phyloP scores from a whole-genome alignment of 2,797 vertebrate genomes.

The Nannoperca obscura region DNA sequence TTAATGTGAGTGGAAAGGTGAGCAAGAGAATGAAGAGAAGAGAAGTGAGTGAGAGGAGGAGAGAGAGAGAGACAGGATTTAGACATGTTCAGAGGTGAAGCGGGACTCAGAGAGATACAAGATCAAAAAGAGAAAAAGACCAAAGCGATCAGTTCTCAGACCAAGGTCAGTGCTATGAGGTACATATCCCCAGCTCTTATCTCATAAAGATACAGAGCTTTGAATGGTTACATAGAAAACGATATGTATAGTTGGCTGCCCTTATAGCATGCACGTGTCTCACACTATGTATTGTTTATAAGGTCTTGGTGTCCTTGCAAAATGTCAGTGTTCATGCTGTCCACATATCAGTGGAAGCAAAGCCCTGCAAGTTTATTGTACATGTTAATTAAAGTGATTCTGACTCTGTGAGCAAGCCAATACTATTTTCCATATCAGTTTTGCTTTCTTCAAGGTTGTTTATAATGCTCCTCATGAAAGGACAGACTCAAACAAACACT shows the following conservation, averaged over 20 bases:
- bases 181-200: constrained; percentile 69
- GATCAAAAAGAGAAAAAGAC: constrained; percentile 81
- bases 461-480: constrained; percentile 57
- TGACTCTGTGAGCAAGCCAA: not conserved
- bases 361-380: constrained; percentile 9
- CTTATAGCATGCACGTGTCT: constrained; percentile 20
- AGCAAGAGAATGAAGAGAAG: constrained; percentile 85
- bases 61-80: constrained; percentile 73
- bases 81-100: constrained; percentile 61
- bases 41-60: constrained; percentile 74
- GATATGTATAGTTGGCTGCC: constrained; percentile 39
- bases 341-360: not conserved
- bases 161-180: constrained; percentile 66
- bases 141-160: constrained; percentile 72
- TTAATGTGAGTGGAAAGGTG: constrained; percentile 90
- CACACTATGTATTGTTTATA: constrained; percentile 22
- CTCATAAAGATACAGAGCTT: constrained; percentile 61
- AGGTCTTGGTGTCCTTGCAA: constrained; percentile 43
- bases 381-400: constrained; percentile 31
- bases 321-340: constrained; percentile 29
- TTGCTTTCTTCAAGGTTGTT: constrained; percentile 68
- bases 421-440: constrained; percentile 10
- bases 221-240: constrained; percentile 51
- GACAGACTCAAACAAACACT: constrained; percentile 64
- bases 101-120: constrained; percentile 73